Evolutionary conservation across 1,140 invertebrate species (phyloP), one percentile per base, ranked within the genome.

Genomic region (Bombyx mandarina): DNA sequence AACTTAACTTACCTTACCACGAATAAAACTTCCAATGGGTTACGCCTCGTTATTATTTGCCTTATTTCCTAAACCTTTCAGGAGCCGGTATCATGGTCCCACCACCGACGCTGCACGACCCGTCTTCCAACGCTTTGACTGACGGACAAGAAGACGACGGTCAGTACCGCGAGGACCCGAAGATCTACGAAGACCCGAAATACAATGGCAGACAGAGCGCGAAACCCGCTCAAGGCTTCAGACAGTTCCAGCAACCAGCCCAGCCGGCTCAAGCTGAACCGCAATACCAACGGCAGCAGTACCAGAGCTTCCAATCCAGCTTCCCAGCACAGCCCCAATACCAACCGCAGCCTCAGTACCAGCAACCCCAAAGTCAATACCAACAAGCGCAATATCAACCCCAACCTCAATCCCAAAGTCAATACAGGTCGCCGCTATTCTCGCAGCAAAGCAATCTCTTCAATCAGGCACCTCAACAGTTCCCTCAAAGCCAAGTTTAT

Each of bases 21-120:
- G 12, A 18, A 18, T 1, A 18, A 18, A 18, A 18, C 12, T 18
- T 18, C 12, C 12, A 18, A 18, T 18, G 26, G 4, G 26, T 35
- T 5, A 35, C 2, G 26, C 26, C 26, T 35, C 26, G 26, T 35
- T 5, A 35, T 35, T 35, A 35, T 35, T 35, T 35, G 2, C 26
- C 4, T 35, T 35, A 35, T 35, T 35, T 35, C 26, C 26, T 35
- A 35, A 35, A 35, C 4, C 4, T 84, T 85, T 22, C 88, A 74
- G 94, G 94, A 44, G 91, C 90, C 45, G 94, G 92, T 46, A 95
- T 96, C 68, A 93, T 93, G 75, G 94, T 95, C 0, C 91, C 94
- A 3, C 94, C 94, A 6, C 93, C 94, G 1, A 94, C 93, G 4
- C 66, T 89, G 4, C 83, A 89, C 63, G 89, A 89, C 12, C 76